These are phyloP conservation scores for Melanotaenia parkinsoni DNA, from an alignment of 2,797 vertebrate species.

Conservation along the genomic window DNA sequence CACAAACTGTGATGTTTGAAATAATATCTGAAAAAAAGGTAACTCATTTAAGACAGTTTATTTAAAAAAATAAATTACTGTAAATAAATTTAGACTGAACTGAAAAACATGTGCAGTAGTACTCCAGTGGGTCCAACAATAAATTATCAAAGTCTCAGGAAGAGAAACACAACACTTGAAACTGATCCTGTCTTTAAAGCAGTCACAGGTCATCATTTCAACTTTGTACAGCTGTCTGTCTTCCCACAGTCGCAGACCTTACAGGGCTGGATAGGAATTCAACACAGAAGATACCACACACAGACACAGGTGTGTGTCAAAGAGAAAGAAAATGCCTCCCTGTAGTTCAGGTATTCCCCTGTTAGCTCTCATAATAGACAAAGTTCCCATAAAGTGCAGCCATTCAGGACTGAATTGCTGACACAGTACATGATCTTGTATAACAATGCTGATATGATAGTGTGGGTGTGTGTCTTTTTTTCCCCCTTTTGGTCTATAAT, in stretches of 20 bases:
- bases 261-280: slow-evolving; percentile 61
- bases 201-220: slow-evolving; percentile 38
- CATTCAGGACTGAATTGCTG: slow-evolving; percentile 13
- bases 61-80: too few species aligned
- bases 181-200: slow-evolving; percentile 62
- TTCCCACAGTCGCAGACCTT: slow-evolving; percentile 58
- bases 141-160: slow-evolving; percentile 3
- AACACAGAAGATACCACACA: slow-evolving; percentile 43
- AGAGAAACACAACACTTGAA: slow-evolving; percentile 15
- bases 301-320: slow-evolving; percentile 36
- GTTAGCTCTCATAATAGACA: slow-evolving; percentile 15
- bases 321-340: slow-evolving; percentile 10
- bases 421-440: background rate
- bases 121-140: background rate
- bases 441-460: background rate
- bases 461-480: background rate
- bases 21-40: background rate
- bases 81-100: too few species aligned
- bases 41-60: background rate
- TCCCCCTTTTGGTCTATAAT: background rate
- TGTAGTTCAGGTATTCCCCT: slow-evolving; percentile 41
- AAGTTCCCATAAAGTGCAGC: slow-evolving; percentile 29
- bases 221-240: slow-evolving; percentile 69
- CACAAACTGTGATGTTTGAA: background rate
- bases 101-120: background rate